Evolutionary conservation across 2,113 vertebrate genomes (phyloP).

Genomic region (Oreochromis tanganicae): DNA sequence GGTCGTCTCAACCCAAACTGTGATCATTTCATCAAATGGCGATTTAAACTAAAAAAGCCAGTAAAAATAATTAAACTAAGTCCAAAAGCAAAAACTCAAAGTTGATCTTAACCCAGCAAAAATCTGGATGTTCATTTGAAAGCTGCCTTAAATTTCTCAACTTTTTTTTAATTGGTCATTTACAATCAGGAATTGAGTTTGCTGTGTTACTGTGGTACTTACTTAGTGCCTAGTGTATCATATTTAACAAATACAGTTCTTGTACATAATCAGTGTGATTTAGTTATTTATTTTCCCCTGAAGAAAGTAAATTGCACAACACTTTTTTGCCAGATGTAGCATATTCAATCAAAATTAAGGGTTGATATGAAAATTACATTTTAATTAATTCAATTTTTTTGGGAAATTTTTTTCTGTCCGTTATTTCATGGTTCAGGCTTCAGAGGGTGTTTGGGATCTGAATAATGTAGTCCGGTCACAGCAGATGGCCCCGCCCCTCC

Average conservation of each 20-base stretch:
- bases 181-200: not conserved
- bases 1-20: not conserved
- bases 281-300: not conserved
- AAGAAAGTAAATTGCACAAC: not conserved
- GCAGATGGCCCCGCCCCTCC: not conserved
- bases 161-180: not conserved
- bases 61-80: not conserved
- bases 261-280: not conserved
- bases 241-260: not conserved
- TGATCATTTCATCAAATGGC: not conserved
- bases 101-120: not conserved
- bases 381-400: not conserved
- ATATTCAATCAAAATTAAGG: not conserved
- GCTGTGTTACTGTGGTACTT: not conserved
- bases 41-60: accelerated
- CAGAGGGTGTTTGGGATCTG: not conserved
- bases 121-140: not conserved
- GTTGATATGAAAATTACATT: accelerated
- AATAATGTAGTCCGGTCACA: accelerated
- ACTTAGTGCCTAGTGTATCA: accelerated
- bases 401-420: accelerated
- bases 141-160: not conserved
- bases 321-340: accelerated
- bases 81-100: not conserved
- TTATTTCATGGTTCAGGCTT: not conserved